Evolutionary conservation across 2,113 vertebrate genomes (phyloP).

Genomic region (Athene noctua): DNA sequence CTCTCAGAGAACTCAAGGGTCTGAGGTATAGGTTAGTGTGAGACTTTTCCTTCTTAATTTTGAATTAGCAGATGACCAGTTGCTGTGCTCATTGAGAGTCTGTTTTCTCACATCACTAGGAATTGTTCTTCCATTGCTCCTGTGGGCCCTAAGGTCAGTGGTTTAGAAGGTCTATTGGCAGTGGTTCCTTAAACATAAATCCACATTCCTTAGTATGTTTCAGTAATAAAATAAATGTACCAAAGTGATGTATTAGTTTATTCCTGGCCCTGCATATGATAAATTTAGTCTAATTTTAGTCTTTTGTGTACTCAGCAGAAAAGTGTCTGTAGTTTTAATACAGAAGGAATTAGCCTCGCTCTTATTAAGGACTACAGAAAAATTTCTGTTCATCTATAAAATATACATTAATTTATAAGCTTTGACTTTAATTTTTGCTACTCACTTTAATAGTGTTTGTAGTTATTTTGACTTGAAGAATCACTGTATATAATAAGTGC

Average conservation of each 20-base stretch:
- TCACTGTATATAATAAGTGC: neutral
- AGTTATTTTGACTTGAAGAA: neutral
- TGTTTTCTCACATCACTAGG: neutral
- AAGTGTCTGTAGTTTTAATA: neutral
- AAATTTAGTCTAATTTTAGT: neutral
- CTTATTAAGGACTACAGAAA: neutral
- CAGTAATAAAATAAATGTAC: neutral
- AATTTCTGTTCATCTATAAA: neutral
- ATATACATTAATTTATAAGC: neutral
- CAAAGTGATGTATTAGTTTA: neutral
- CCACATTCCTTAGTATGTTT: neutral
- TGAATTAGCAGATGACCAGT: neutral
- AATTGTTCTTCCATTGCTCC: neutral
- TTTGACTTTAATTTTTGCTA: neutral
- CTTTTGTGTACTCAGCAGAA: neutral
- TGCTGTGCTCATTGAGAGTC: neutral
- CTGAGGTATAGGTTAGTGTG: neutral
- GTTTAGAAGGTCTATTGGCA: neutral
- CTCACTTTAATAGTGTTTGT: neutral
- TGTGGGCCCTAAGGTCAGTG: neutral
- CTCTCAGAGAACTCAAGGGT: neutral
- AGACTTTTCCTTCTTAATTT: neutral
- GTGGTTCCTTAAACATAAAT: neutral
- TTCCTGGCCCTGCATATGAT: neutral
- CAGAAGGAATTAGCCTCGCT: neutral